A percentile compares a stretch with the other conserved stretches of the same genome.
Conservation (phyloP, 1,140 invertebrate species). For the Zaprionus kolodkinae region DNA sequence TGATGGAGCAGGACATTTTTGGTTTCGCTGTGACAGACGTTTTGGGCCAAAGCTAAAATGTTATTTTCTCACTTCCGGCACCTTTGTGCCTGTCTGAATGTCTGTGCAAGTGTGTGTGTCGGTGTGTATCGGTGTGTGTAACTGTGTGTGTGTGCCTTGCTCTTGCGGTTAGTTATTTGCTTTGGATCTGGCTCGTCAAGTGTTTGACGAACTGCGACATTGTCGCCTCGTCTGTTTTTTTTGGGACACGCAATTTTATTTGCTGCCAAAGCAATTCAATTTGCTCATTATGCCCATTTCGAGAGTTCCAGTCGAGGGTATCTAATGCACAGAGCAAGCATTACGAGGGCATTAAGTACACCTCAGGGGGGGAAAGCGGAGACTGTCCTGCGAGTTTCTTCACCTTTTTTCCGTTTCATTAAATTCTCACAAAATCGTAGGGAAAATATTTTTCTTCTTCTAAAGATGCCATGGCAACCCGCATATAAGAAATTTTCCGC, state of each 20-base stretch:
- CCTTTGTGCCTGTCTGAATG: slow-evolving; percentile 32
- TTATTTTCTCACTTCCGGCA: slow-evolving; percentile 72
- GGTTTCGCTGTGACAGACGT: neutral
- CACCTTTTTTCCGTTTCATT: neutral
- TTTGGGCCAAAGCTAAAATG: slow-evolving; percentile 64
- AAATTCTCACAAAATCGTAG: neutral
- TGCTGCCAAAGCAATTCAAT: slow-evolving; percentile 19
- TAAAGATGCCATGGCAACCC: neutral
- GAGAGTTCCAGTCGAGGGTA: neutral
- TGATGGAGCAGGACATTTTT: slow-evolving; percentile 6
- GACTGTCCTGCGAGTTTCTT: neutral
- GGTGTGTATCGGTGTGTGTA: too few species aligned
- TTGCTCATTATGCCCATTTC: slow-evolving; percentile 20
- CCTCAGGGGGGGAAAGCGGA: neutral
- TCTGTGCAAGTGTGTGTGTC: neutral
- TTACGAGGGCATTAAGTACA: neutral
- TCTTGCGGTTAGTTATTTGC: slow-evolving; percentile 77
- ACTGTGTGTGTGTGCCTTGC: slow-evolving; percentile 57
- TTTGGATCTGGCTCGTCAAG: slow-evolving; percentile 39
- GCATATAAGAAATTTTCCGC: neutral
- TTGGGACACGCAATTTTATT: neutral
- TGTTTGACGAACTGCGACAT: slow-evolving; percentile 52
- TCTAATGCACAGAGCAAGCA: neutral
- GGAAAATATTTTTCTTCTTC: neutral
- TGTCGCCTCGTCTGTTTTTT: slow-evolving; percentile 9